Base-by-base conservation (phyloP, 2,797 vertebrate species). In the Sebastes diaconus region DNA sequence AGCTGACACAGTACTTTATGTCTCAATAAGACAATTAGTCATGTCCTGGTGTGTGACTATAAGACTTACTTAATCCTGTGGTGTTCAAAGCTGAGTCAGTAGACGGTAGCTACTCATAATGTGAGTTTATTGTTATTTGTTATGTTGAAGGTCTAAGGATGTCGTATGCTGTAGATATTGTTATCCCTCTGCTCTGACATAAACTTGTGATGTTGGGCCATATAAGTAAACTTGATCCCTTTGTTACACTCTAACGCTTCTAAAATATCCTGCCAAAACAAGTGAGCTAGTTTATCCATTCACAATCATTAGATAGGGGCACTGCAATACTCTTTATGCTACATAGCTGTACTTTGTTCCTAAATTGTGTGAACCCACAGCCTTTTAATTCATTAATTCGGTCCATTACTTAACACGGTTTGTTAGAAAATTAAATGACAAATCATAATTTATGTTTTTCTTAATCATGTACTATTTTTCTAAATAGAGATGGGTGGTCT, bases 31-130 rank as follows among this genome's bases (percentile, higher is more conserved):
- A 0, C 42, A 46, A 3, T 85, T 75, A 63, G 71, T 87, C 87
- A 88, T 59, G 8, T 42, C 46, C n/a, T 73, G 34, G 16, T 42
- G 25, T 36, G 29, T 68, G 24, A 67, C 29, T 13, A 5, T 13
- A 10, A 9, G 12, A 24, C 8, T 73, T 89, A 32, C 83, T 57
- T 27, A 81, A 88, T 77, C 16, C 7, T 50, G 8, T 29, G 34
- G 4, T 71, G 58, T n/a, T 79, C 7, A 29, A 50, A 29, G 67
- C 6, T 73, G 76, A 88, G 34, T 86, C 67, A 84, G 46, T 11
- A 69, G 20, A 60, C 27, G 0, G 2, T 6, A 25, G 4, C 36
- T 77, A 12, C 27, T 46, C 42, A 18, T 46, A 46, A 46, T 46
- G 8, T 14, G 4, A 46, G 42, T 16, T 46, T 46, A 14, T 42